phyloP scores from a whole-genome alignment of 2,797 vertebrate genomes.

The Podarcis lilfordi region DNA sequence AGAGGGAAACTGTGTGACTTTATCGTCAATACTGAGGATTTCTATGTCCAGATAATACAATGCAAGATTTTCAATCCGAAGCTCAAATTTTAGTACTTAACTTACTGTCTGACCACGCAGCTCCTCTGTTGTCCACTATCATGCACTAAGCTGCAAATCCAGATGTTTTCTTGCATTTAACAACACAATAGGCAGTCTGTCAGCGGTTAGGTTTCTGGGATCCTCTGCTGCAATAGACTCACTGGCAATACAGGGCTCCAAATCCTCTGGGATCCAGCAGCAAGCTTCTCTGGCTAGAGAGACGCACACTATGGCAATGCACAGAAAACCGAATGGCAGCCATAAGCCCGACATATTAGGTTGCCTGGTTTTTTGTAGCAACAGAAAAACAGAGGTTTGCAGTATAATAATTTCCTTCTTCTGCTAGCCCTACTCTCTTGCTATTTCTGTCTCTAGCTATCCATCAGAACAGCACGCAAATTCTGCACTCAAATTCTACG shows the following conservation, averaged over 20 bases:
- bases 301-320: background rate
- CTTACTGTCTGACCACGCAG: slow-evolving; percentile 55
- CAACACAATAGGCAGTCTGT: slow-evolving; percentile 78
- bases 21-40: slow-evolving; percentile 53
- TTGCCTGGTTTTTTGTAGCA: background rate
- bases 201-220: slow-evolving; percentile 54
- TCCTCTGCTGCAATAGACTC: slow-evolving; percentile 81
- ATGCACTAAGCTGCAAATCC: slow-evolving; percentile 55
- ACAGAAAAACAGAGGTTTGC: background rate
- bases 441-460: too few species aligned
- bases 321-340: background rate
- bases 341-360: background rate
- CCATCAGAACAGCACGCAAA: background rate
- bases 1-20: slow-evolving; percentile 43
- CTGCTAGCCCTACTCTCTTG: background rate
- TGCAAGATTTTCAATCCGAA: slow-evolving; percentile 52
- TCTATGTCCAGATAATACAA: slow-evolving; percentile 46
- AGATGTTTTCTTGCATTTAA: slow-evolving; percentile 69
- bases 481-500: background rate
- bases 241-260: slow-evolving; percentile 64
- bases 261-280: slow-evolving; percentile 64
- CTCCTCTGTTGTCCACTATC: slow-evolving; percentile 57
- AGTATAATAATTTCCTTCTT: background rate
- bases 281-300: slow-evolving; percentile 7
- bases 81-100: slow-evolving; percentile 42